Evolutionary conservation across 1,140 invertebrate species (phyloP).

Genomic region (Drosophila simulans): DNA sequence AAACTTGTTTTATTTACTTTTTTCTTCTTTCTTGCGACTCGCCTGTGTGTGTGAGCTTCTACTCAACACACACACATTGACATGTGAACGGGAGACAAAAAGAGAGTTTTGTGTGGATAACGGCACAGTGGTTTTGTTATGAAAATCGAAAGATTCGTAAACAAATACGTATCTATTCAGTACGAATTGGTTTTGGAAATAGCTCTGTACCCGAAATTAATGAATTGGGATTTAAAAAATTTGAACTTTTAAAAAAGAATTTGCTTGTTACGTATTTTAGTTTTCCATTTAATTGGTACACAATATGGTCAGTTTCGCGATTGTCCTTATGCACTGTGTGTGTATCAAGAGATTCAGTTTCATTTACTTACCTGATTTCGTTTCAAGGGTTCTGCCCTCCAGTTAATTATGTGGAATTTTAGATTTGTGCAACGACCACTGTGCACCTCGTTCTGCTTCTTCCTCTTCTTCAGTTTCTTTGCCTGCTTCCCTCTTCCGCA

Average conservation of each 20-base stretch:
- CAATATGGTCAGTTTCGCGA: not conserved
- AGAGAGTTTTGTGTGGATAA: constrained; percentile 47
- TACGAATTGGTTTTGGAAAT: not conserved
- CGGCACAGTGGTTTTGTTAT: constrained; percentile 38
- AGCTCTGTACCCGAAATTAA: not conserved
- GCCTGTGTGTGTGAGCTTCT: constrained; percentile 53
- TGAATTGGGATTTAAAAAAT: not conserved
- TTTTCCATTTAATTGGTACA: no score
- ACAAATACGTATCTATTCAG: not conserved
- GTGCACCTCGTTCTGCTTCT: constrained; percentile 11
- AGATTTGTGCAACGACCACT: constrained; percentile 16
- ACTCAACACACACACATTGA: constrained; percentile 48
- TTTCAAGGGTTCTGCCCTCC: not conserved
- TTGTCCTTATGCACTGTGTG: not conserved
- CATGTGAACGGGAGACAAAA: constrained; percentile 26
- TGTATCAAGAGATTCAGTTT: not conserved
- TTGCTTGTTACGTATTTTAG: no score
- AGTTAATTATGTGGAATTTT: not conserved
- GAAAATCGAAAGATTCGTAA: not conserved
- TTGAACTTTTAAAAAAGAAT: not conserved
- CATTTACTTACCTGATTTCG: constrained; percentile 6
- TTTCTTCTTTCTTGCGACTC: constrained; percentile 36
- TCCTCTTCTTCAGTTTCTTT: not conserved
- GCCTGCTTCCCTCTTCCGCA: constrained; percentile 12
- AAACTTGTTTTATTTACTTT: constrained; percentile 70